Conservation (phyloP, 2,888 invertebrate species). For the Diplazon laetatorius region DNA sequence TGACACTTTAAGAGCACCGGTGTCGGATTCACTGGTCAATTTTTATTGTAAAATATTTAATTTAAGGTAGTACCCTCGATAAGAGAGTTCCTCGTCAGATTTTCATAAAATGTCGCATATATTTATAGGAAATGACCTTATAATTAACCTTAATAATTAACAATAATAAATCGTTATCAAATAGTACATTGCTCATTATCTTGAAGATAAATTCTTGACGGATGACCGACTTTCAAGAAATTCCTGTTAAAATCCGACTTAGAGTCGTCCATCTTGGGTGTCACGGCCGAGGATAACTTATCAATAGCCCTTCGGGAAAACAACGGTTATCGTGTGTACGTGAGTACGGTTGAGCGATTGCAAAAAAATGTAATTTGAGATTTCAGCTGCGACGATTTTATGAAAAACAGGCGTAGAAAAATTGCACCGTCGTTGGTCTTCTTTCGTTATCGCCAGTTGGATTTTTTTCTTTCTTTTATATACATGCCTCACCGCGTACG, state of each 20-base stretch:
- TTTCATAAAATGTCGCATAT: too few species aligned
- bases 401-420: conserved; percentile 17
- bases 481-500: not conserved
- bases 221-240: not conserved
- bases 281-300: conserved; percentile 20
- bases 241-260: not conserved
- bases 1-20: too few species aligned
- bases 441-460: conserved; percentile 31
- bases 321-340: not conserved
- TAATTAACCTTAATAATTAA: too few species aligned
- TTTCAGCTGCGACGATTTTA: conserved; percentile 12
- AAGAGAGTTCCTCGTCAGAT: too few species aligned
- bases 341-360: conserved; percentile 9
- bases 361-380: conserved; percentile 20
- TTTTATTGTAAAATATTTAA: too few species aligned
- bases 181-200: too few species aligned
- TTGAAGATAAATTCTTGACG: not conserved
- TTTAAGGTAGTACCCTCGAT: too few species aligned
- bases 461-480: conserved; percentile 33
- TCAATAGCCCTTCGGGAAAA: not conserved
- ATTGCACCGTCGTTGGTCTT: conserved; percentile 22
- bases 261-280: not conserved
- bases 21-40: too few species aligned
- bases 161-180: too few species aligned
- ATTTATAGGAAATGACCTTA: too few species aligned